phyloP scores from a whole-genome alignment of 2,113 vertebrate species.

The Coptodon rendalli region DNA sequence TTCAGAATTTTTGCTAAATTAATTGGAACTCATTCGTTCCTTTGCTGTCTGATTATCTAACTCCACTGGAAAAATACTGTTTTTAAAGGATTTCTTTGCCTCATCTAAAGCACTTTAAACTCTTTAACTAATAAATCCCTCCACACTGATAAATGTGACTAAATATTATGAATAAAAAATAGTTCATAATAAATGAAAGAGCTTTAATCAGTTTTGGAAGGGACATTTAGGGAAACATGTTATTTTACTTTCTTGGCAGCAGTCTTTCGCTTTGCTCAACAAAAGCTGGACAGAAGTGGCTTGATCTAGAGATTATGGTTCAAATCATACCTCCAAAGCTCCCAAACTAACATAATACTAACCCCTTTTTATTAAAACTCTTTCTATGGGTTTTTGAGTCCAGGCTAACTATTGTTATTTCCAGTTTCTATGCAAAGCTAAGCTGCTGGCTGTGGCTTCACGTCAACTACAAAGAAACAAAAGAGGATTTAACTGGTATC shows the following conservation, averaged over 20 bases:
- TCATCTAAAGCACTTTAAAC: neutral
- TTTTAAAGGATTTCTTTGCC: neutral
- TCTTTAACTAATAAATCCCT: neutral
- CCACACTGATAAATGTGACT: neutral
- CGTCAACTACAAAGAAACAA: neutral
- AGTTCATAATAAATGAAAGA: neutral
- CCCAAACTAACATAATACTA: neutral
- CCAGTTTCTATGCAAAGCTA: neutral
- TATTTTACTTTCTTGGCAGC: neutral
- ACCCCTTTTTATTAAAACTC: neutral
- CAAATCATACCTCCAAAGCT: neutral
- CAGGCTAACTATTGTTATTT: neutral
- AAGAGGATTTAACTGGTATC: neutral
- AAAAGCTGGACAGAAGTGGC: neutral
- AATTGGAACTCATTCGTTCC: neutral
- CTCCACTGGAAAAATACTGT: neutral
- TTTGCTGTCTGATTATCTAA: neutral
- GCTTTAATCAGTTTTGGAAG: neutral
- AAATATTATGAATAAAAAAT: neutral
- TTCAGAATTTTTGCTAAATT: neutral
- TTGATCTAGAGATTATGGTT: neutral
- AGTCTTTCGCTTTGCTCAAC: accelerated
- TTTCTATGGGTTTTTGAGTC: neutral
- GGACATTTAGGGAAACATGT: neutral
- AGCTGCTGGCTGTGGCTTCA: neutral